These are phyloP conservation scores for Heliconius aoede DNA, from an alignment of 2,888 invertebrate genomes.

Conservation along the genomic window DNA sequence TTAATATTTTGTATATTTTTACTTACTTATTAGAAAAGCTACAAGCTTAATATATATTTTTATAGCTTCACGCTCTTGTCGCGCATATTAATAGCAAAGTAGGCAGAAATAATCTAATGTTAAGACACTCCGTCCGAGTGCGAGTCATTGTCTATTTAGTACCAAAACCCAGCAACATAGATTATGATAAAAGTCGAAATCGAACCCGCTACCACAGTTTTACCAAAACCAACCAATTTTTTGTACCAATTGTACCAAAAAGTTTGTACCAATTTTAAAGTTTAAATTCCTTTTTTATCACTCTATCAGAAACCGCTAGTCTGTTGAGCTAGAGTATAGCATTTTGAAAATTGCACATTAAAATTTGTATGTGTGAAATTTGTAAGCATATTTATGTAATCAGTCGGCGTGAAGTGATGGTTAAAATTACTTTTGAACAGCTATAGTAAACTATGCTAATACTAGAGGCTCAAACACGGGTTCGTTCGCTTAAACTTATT, in stretches of 20 bases:
- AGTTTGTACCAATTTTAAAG: too few species aligned
- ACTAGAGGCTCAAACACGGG: not conserved
- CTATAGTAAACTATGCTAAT: not conserved
- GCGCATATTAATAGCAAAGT: too few species aligned
- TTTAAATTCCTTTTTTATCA: not conserved
- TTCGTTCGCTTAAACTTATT: too few species aligned
- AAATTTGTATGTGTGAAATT: not conserved
- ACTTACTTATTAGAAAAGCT: too few species aligned
- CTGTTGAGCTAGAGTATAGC: not conserved
- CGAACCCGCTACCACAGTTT: too few species aligned
- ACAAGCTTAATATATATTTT: too few species aligned
- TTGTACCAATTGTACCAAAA: too few species aligned
- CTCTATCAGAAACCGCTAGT: not conserved
- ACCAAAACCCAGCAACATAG: too few species aligned
- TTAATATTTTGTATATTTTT: too few species aligned
- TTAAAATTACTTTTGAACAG: not conserved
- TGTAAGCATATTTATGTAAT: slow-evolving; percentile 1
- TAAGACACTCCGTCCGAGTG: not conserved
- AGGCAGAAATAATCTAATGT: too few species aligned
- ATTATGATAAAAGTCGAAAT: not conserved
- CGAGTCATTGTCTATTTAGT: not conserved
- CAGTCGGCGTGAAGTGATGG: not conserved
- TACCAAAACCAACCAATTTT: too few species aligned
- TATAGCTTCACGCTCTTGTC: too few species aligned
- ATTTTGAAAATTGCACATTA: slow-evolving; percentile 3